phyloP scores from a whole-genome alignment of 2,113 vertebrate genomes.

The Centropus unirufus region DNA sequence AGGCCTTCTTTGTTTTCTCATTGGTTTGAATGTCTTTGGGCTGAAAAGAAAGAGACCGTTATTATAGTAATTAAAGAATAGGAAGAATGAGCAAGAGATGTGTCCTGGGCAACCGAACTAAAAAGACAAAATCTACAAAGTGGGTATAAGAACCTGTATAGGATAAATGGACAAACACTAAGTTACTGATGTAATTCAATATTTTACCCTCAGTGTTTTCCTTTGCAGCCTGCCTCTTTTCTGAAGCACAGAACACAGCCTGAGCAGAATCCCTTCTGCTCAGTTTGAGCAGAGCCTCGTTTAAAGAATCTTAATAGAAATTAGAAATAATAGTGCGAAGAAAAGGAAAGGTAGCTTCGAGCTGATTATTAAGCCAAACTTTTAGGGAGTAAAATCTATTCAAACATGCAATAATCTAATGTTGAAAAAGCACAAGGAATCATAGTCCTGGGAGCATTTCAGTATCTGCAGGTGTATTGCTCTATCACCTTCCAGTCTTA shows the following conservation, averaged over 20 bases:
- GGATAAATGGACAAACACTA: background rate
- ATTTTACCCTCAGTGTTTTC: background rate
- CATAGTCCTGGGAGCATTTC: background rate
- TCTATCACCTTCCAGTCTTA: background rate
- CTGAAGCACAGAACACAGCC: background rate
- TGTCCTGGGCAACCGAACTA: background rate
- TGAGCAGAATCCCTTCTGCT: background rate
- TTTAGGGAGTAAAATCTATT: background rate
- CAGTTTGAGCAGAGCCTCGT: background rate
- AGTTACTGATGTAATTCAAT: background rate
- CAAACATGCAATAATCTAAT: background rate
- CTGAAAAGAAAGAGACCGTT: background rate
- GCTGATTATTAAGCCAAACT: background rate
- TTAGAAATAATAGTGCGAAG: background rate
- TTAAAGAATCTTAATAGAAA: slow-evolving; percentile 8
- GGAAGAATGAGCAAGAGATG: background rate
- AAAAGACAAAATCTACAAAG: background rate
- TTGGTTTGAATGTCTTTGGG: background rate
- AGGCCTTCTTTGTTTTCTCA: background rate
- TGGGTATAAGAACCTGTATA: background rate
- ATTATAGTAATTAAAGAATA: background rate
- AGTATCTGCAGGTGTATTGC: background rate
- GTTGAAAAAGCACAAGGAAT: background rate
- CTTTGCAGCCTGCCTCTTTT: background rate
- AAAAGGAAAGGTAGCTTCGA: background rate